Percentiles rank a stretch among this genome's conserved stretches.
phyloP scores from a whole-genome alignment of 2,888 invertebrate genomes.

The Maniola hyperantus region DNA sequence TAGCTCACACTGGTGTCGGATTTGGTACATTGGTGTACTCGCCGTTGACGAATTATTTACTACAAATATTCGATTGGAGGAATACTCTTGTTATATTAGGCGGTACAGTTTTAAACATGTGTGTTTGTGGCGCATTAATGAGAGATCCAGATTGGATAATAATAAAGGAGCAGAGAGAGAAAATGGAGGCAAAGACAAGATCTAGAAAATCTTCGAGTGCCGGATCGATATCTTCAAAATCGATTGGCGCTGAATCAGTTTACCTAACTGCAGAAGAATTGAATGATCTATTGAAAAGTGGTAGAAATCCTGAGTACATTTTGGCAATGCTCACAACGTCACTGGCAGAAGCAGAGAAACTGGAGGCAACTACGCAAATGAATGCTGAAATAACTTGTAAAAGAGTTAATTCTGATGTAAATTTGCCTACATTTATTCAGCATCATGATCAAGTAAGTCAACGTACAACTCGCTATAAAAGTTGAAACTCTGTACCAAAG shows the following conservation, averaged over 20 bases:
- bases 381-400: conserved; percentile 66
- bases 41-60: conserved; percentile 89
- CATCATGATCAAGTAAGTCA: conserved; percentile 85
- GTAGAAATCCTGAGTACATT: conserved; percentile 85
- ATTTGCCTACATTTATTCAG: conserved; percentile 89
- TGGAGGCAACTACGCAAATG: conserved; percentile 71
- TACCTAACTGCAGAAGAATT: conserved; percentile 85
- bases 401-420: conserved; percentile 85
- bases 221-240: conserved; percentile 76
- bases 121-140: conserved; percentile 93
- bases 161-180: conserved; percentile 83
- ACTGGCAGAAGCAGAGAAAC: conserved; percentile 74
- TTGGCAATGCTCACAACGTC: conserved; percentile 83
- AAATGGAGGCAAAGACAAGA: conserved; percentile 61
- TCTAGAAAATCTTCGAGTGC: conserved; percentile 75
- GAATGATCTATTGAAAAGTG: conserved; percentile 85
- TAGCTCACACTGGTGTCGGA: conserved; percentile 94
- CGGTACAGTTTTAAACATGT: conserved; percentile 92
- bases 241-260: conserved; percentile 73
- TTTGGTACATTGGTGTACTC: conserved; percentile 95
- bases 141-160: conserved; percentile 92
- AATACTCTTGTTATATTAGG: conserved; percentile 89
- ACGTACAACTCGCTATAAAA: not conserved
- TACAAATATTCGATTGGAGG: conserved; percentile 90
- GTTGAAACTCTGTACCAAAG: not conserved